Base-by-base conservation (phyloP, 92 coral and sea anemone species). In the Paragorgia papillata region DNA sequence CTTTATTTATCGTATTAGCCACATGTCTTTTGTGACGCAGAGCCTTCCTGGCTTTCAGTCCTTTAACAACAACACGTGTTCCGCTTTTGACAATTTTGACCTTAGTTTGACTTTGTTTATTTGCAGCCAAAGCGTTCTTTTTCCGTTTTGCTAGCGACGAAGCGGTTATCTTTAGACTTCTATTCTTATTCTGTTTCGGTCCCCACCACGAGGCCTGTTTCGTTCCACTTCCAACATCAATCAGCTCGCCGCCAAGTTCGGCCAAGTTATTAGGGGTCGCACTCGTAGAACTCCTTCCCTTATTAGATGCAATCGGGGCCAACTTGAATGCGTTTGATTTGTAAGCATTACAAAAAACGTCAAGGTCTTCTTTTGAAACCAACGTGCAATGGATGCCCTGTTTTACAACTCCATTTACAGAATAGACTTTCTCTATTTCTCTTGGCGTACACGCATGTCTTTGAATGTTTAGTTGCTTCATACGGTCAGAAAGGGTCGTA, bases 311-410 rank as follows among this genome's bases (percentile, higher is more conserved):
- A 1, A 5, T 19, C 7, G 49, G 9, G 18, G 62, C 26, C n/a
- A 19, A 27, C 21, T 43, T 26, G 20, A 26, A 44, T 24, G 10
- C 2, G 40, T 58, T 58, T 22, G 43, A 28, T 53, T 55, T 34
- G 25, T 71, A 71, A 22, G 54, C 63, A 25, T 49, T 53, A 17
- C 63, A 24, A 54, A 71, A 71, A 28, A 54, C 35, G 63, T 71
- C 78, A 22, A 71, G 63, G 43, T 71, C 78, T 71, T 53, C 78
- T 33, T 53, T 71, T 10, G 78, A 71, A 53, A 71, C 24, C 62
- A 71, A 43, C 26, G 63, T 71, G 54, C 78, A 71, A 35, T 71
- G 62, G 25, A 71, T 40, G 21, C 78, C 78, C 20, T 48, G 58
- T 55, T 71, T 71, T 33, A 53, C 63, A 32, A 71, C 54, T 10